Percentiles rank a stretch among this genome's conserved stretches.
These are phyloP conservation scores for Cyprinodon diabolis DNA, from an alignment of 2,797 vertebrate species.

Conservation along the genomic window DNA sequence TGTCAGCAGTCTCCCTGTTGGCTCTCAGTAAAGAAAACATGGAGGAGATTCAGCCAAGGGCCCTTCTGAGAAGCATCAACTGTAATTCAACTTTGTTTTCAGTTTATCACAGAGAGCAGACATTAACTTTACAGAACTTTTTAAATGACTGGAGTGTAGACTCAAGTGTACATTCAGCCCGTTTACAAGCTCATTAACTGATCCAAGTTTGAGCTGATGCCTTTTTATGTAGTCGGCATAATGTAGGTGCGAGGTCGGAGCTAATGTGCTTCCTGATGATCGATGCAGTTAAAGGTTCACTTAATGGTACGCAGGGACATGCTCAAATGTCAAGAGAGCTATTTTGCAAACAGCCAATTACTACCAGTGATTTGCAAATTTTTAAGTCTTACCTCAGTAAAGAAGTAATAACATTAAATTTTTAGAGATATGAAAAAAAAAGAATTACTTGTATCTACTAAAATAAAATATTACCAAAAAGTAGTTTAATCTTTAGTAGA, in stretches of 20 bases:
- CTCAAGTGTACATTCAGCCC: conserved; percentile 14
- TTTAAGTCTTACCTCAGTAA: conserved; percentile 40
- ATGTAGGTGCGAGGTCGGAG: conserved; percentile 24
- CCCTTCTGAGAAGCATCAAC: conserved; percentile 34
- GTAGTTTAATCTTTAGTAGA: conserved; percentile 48
- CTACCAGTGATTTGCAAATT: conserved; percentile 44
- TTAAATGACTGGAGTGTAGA: conserved; percentile 9
- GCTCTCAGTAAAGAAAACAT: conserved; percentile 36
- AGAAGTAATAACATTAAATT: conserved; percentile 50
- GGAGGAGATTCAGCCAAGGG: conserved; percentile 26
- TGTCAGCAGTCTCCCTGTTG: conserved; percentile 69
- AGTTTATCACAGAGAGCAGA: conserved; percentile 12
- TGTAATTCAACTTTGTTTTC: conserved; percentile 25
- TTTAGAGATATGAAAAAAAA: conserved; percentile 49
- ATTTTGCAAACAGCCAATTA: conserved; percentile 60
- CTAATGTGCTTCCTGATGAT: conserved; percentile 39
- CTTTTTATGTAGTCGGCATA: conserved; percentile 21
- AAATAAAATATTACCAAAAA: conserved; percentile 14
- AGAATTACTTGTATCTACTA: conserved; percentile 53
- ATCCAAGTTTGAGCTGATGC: conserved; percentile 12
- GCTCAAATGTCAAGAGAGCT: conserved; percentile 55
- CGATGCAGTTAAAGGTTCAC: conserved; percentile 35
- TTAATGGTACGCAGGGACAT: conserved; percentile 29
- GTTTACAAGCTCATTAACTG: conserved; percentile 37
- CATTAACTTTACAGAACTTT: conserved; percentile 12